Base-by-base conservation (phyloP, 1,140 invertebrate genomes). In the Tyrophagus putrescentiae region DNA sequence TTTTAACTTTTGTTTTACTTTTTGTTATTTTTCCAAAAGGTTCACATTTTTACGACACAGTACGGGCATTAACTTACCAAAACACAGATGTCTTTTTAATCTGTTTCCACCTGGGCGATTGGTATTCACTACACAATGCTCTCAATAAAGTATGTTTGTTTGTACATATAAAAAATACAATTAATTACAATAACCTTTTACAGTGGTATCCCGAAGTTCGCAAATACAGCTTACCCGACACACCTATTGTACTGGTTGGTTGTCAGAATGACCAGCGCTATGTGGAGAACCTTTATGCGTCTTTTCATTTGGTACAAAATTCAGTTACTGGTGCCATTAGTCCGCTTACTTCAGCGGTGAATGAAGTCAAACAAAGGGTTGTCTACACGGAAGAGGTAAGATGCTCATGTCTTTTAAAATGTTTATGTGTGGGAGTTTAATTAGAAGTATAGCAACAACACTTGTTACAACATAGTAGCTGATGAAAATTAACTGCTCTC, bases 161-260 rank as follows among this genome's bases (percentile, higher is more conserved):
- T 60, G 5, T 34, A 57, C 16, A 34, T 57, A 21, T 21, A 16
- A 57, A 18, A 32, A 57, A 57, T n/a, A 57, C 27, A 23, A 41
- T 54, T 32, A 21, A 36, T 57, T 13, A n/a, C 18, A 16, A 25
- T 41, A 18, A 45, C 3, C 16, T 6, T 52, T 13, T 23, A 32
- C 72, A 79, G 77, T 83, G 81, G 80, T 80, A 78, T 68, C 77
- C 77, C 62, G 81, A 82, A 70, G 77, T 83, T 3, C 74, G 78
- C 50, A 77, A 78, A n/a, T 79, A 83, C 63, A 4, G 16, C 13
- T 80, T 79, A 60, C 76, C 77, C 0, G 72, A 75, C 59, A 72
- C 77, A 6, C 80, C 80, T 0, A 76, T 82, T 21, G 73, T 82
- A 41, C 73, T 83, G 36, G 80, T 80, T 65, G 82, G 81, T 13